phyloP scores from a whole-genome alignment of 1,140 invertebrate genomes.

The Reticulitermes speratus region DNA sequence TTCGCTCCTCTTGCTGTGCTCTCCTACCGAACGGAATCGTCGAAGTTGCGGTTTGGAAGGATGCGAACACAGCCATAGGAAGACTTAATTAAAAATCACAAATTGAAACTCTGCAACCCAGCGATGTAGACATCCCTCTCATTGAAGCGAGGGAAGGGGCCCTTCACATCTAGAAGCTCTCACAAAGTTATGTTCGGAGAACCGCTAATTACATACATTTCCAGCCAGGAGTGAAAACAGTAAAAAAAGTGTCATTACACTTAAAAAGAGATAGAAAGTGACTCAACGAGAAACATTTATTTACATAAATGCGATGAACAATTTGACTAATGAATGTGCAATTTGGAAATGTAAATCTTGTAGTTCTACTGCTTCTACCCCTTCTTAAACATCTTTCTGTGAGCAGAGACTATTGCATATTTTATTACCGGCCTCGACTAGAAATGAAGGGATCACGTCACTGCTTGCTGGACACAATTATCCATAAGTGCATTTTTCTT shows the following conservation, averaged over 20 bases:
- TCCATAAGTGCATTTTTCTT: too few relatives aligned
- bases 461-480: too few relatives aligned
- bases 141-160: not conserved
- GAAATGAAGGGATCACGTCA: not conserved
- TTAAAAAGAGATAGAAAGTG: not conserved
- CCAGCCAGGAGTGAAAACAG: not conserved
- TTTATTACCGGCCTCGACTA: not conserved
- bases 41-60: not conserved
- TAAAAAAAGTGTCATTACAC: constrained; percentile 5
- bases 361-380: not conserved
- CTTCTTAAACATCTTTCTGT: too few relatives aligned
- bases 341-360: not conserved
- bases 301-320: not conserved
- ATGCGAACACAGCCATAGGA: not conserved
- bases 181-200: not conserved
- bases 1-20: not conserved
- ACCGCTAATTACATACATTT: not conserved
- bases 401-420: not conserved
- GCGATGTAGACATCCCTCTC: not conserved
- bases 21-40: not conserved
- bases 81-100: constrained; percentile 19
- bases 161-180: too few relatives aligned
- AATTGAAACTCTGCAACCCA: not conserved
- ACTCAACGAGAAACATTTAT: not conserved
- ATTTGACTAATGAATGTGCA: not conserved